Evolutionary conservation across 1,140 invertebrate species (phyloP), one percentile per base, ranked within the genome.

Genomic region (Neuroterus valhalla): DNA sequence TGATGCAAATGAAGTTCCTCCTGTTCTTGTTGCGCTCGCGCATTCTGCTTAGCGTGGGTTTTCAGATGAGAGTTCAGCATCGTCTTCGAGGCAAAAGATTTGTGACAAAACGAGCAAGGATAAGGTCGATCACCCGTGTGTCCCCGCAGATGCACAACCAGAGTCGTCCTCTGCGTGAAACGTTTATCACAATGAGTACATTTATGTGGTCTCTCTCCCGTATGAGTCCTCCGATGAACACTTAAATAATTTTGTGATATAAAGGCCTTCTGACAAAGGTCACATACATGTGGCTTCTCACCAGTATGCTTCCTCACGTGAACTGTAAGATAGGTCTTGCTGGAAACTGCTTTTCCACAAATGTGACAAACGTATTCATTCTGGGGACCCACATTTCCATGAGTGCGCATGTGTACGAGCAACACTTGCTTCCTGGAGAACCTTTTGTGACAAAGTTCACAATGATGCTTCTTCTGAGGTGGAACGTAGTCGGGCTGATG

Each of bases 291-390:
- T 0, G 91, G 91, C 75, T 91, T 92, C 44, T 91, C 90, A 1
- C 91, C 91, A 78, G 87, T 93, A 85, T 96, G 95, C 17, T 95
- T 96, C 14, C 95, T 88, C 67, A 95, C 89, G 83, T 96, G 96
- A 87, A 97, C 96, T 43, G 94, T 95, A 10, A 97, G 85, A 14
- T 96, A 96, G 0, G 96, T 94, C 89, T 95, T 94, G 75, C 93
- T 93, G 1, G 91, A 91, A 11, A 93, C 92, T 0, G 88, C 82
- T 55, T 92, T 96, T 14, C 94, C 93, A 83, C 96, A 98, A 1
- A 95, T 93, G 14, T 91, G 89, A 85, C 96, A 97, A 12, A 95
- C 85, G 74, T 88, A 92, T 21, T 90, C 87, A 72, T 86, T 90
- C 45, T 89, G 88, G 0, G 86, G 85, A 0, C 83, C 87, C 0